Conservation (phyloP, 2,113 vertebrate genomes). For the Apodemus sylvaticus region DNA sequence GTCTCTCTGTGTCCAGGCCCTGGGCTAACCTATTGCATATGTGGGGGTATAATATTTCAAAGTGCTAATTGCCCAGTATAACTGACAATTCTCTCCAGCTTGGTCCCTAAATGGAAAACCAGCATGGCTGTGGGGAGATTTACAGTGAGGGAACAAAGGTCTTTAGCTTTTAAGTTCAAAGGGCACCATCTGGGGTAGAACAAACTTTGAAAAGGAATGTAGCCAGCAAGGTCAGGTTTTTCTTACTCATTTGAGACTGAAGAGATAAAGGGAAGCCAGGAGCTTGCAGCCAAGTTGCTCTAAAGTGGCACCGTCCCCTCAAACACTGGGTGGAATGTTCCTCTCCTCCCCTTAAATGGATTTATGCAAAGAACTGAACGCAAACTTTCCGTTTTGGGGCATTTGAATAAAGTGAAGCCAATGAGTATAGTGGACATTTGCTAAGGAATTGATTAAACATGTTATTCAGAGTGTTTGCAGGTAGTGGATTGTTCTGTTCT, state of each 20-base stretch:
- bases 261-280: slow-evolving; percentile 45
- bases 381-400: not conserved
- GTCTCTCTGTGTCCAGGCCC: slow-evolving; percentile 43
- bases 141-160: slow-evolving; percentile 72
- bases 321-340: not conserved
- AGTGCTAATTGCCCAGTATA: slow-evolving; percentile 75
- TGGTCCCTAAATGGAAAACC: slow-evolving; percentile 77
- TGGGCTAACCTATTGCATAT: slow-evolving; percentile 79
- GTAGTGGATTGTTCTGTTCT: not conserved
- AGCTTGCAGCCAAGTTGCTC: not conserved
- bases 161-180: slow-evolving; percentile 78
- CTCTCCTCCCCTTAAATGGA: not conserved
- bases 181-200: slow-evolving; percentile 76
- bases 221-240: slow-evolving; percentile 71
- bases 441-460: slow-evolving; percentile 24
- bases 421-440: not conserved
- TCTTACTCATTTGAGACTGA: slow-evolving; percentile 61
- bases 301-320: not conserved
- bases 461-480: not conserved
- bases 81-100: slow-evolving; percentile 72
- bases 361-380: not conserved
- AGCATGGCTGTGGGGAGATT: slow-evolving; percentile 66
- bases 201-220: slow-evolving; percentile 65
- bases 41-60: slow-evolving; percentile 78
- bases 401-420: not conserved